Conservation (phyloP, 2,113 vertebrate genomes). For the Montifringilla adamsi region DNA sequence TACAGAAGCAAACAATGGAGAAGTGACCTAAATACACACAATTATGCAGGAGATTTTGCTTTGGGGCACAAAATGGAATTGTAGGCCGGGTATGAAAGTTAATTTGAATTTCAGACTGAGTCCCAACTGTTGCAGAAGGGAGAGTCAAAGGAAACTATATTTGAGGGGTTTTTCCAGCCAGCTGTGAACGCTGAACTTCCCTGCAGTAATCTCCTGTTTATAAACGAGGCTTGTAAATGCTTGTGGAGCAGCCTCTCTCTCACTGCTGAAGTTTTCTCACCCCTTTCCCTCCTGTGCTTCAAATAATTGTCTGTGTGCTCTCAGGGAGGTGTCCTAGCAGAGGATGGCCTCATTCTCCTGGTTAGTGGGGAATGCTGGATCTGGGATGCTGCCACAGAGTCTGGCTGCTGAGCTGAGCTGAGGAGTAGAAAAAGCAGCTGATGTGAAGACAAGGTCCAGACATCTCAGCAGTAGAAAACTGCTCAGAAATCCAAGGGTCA, state of each 20-base stretch:
- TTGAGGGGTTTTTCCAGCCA: constrained; percentile 12
- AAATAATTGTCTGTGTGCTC: constrained; percentile 6
- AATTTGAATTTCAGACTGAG: constrained; percentile 61
- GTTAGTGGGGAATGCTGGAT: neutral
- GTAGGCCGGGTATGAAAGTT: constrained; percentile 33
- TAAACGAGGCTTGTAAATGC: neutral
- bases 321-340: neutral
- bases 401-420: neutral
- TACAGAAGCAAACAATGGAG: constrained; percentile 52
- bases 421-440: fast-evolving
- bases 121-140: constrained; percentile 48
- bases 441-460: neutral
- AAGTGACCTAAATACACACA: constrained; percentile 65
- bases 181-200: neutral
- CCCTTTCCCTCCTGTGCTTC: neutral
- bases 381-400: constrained; percentile 8
- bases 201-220: neutral
- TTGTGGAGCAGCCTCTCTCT: neutral
- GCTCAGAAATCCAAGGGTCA: neutral
- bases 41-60: constrained; percentile 66
- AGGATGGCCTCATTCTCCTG: constrained; percentile 5
- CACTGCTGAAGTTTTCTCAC: neutral
- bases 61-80: constrained; percentile 53
- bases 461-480: neutral
- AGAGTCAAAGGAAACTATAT: neutral